Evolutionary conservation across 2,888 invertebrate genomes (phyloP).

Genomic region (Drosophila picticornis): DNA sequence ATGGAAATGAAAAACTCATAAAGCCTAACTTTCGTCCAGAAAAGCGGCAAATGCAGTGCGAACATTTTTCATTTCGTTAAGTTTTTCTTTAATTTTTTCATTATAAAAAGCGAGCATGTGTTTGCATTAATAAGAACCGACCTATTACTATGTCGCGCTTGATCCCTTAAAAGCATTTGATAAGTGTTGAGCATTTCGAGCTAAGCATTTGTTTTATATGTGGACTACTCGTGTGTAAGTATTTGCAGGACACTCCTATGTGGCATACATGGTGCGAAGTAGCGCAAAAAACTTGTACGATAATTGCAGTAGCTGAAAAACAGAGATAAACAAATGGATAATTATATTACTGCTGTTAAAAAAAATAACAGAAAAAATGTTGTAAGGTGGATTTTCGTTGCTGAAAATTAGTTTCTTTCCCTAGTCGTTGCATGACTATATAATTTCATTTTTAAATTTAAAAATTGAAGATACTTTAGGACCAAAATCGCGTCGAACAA

Average conservation of each 20-base stretch:
- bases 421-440: too few relatives aligned
- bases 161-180: slow-evolving; percentile 66
- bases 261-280: slow-evolving; percentile 77
- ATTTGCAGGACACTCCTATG: slow-evolving; percentile 29
- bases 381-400: too few relatives aligned
- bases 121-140: slow-evolving; percentile 63
- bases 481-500: background rate
- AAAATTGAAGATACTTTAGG: background rate
- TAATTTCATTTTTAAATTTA: too few relatives aligned
- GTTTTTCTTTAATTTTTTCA: slow-evolving; percentile 2
- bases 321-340: background rate
- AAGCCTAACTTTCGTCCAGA: slow-evolving; percentile 13
- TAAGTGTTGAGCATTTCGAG: slow-evolving; percentile 27
- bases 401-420: too few relatives aligned
- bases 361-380: too few relatives aligned
- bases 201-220: slow-evolving; percentile 9
- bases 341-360: background rate
- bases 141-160: slow-evolving; percentile 18
- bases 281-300: slow-evolving; percentile 83
- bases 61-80: slow-evolving; percentile 12
- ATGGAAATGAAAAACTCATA: slow-evolving; percentile 27
- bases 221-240: background rate
- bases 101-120: slow-evolving; percentile 43
- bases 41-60: slow-evolving; percentile 46
- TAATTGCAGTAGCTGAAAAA: slow-evolving; percentile 76